phyloP scores from a whole-genome alignment of 2,113 vertebrate genomes.

The Lota lota region DNA sequence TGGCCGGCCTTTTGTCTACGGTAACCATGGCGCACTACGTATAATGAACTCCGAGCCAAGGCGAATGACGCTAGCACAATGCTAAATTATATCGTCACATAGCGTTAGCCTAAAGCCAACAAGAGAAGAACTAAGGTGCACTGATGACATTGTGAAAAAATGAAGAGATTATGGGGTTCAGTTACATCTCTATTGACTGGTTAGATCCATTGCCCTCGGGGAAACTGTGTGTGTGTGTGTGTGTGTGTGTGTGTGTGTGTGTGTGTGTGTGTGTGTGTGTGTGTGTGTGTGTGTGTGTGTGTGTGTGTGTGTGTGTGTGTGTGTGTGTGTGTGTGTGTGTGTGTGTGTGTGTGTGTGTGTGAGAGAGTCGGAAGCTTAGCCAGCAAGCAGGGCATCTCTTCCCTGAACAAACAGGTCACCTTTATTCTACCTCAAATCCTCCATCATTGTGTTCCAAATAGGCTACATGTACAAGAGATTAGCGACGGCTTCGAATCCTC shows the following conservation, averaged over 20 bases:
- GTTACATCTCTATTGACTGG: neutral
- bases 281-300: constrained; percentile 6
- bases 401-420: neutral
- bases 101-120: neutral
- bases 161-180: neutral
- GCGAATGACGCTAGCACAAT: neutral
- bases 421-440: constrained; percentile 40
- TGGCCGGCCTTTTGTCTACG: too few relatives aligned
- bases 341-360: neutral
- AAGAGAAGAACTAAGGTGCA: neutral
- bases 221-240: constrained; percentile 3
- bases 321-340: constrained; percentile 12
- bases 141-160: neutral
- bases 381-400: neutral
- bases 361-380: constrained; percentile 22
- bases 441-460: constrained; percentile 46
- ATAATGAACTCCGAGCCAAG: too few relatives aligned
- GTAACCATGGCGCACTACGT: too few relatives aligned
- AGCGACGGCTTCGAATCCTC: constrained; percentile 51
- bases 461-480: constrained; percentile 47
- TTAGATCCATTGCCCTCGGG: constrained; percentile 6
- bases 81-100: neutral
- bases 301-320: neutral
- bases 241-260: neutral
- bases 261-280: constrained; percentile 11